Conservation (phyloP, 2,797 vertebrate genomes). For the Peromyscus nudipes region DNA sequence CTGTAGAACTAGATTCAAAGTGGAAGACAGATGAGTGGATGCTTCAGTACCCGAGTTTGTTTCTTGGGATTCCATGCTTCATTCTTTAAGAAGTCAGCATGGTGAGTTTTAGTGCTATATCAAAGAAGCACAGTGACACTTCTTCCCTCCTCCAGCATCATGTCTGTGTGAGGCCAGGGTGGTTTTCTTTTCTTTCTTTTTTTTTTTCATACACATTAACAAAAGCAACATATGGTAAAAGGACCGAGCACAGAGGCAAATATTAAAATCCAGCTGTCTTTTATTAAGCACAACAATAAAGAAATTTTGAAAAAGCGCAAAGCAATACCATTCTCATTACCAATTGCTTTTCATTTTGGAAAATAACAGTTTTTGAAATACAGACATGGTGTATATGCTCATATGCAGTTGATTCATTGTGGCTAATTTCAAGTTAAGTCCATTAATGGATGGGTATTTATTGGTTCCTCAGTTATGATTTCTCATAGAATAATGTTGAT, state of each 20-base stretch:
- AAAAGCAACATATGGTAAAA: not conserved
- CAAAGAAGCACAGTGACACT: not conserved
- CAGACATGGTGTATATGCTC: not conserved
- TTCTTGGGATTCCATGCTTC: not conserved
- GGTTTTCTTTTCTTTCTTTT: not conserved
- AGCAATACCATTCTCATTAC: not conserved
- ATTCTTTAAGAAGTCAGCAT: not conserved
- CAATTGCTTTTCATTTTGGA: constrained; percentile 48
- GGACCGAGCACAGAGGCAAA: not conserved
- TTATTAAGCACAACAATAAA: constrained; percentile 28
- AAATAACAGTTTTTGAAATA: not conserved
- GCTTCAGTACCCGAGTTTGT: not conserved
- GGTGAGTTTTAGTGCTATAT: not conserved
- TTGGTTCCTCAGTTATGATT: not conserved
- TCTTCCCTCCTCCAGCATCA: not conserved
- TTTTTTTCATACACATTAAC: not conserved
- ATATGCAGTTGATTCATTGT: not conserved
- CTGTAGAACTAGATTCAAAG: not conserved
- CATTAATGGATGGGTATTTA: not conserved
- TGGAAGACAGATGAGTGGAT: not conserved
- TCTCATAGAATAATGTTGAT: not conserved
- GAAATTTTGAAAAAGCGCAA: constrained; percentile 4
- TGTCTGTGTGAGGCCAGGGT: not conserved
- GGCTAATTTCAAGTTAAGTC: not conserved
- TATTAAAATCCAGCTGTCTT: constrained; percentile 11